Evolutionary conservation across 2,888 invertebrate genomes (phyloP).

Genomic region (Hyposoter dolosus): DNA sequence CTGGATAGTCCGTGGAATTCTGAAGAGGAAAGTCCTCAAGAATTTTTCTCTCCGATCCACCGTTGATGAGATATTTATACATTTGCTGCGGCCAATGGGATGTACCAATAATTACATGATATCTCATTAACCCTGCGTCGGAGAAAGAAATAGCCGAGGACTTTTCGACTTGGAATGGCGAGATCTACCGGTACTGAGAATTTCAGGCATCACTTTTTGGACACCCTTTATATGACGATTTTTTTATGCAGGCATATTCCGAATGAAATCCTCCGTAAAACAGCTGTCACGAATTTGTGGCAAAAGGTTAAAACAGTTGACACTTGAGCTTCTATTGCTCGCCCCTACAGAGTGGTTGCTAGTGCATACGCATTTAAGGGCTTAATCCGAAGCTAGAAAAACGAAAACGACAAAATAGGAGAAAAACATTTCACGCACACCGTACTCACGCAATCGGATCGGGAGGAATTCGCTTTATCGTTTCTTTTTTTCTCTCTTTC

Average conservation of each 20-base stretch:
- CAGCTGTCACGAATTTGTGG: not conserved
- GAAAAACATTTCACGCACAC: slow-evolving; percentile 22
- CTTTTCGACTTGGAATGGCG: not conserved
- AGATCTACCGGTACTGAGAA: not conserved
- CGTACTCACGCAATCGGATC: slow-evolving; percentile 22
- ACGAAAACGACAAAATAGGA: slow-evolving; percentile 4
- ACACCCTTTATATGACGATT: not conserved
- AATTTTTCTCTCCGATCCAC: not conserved
- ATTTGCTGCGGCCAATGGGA: not conserved
- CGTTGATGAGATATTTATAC: not conserved
- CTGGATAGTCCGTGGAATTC: not conserved
- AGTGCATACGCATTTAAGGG: slow-evolving; percentile 23
- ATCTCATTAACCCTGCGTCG: not conserved
- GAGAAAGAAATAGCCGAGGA: not conserved
- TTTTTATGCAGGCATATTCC: not conserved
- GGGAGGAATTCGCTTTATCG: slow-evolving; percentile 69
- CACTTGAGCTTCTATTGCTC: not conserved
- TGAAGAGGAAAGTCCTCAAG: not conserved
- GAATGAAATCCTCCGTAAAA: not conserved
- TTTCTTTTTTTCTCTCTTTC: slow-evolving; percentile 57
- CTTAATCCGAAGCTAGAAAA: slow-evolving; percentile 36
- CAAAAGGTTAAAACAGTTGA: not conserved
- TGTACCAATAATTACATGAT: not conserved
- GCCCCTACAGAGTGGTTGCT: slow-evolving; percentile 30
- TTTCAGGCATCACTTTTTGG: not conserved